These are phyloP conservation scores for Amphibalanus amphitrite DNA, from an alignment of 1,140 invertebrate species.

Conservation along the genomic window DNA sequence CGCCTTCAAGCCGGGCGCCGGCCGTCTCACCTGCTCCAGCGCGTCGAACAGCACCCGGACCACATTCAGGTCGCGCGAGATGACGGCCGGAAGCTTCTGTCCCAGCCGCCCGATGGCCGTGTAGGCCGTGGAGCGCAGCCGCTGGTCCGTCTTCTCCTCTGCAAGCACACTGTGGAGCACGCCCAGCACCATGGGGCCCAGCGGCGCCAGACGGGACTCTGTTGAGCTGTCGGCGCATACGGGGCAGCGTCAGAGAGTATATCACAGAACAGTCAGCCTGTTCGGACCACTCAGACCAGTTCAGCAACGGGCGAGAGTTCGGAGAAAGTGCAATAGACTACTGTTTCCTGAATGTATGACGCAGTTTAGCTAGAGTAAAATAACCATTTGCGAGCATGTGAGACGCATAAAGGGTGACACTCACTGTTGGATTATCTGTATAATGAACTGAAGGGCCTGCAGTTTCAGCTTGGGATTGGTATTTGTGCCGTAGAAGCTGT, in stretches of 20 bases:
- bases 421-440: constrained; percentile 58
- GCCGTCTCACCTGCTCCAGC: constrained; percentile 34
- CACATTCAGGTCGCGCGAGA: constrained; percentile 45
- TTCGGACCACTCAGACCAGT: no score
- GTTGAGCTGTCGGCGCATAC: background rate
- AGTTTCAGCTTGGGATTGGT: constrained; percentile 64
- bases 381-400: no score
- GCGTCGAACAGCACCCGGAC: constrained; percentile 46
- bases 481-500: constrained; percentile 63
- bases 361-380: no score
- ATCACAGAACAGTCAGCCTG: no score
- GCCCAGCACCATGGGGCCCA: constrained; percentile 18
- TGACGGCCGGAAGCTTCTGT: constrained; percentile 43
- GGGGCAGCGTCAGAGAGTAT: background rate
- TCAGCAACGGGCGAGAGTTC: no score
- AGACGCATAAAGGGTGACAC: no score
- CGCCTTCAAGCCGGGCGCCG: no score
- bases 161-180: constrained; percentile 19
- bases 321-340: no score
- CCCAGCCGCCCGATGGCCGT: constrained; percentile 53
- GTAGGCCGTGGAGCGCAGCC: constrained; percentile 51
- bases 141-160: constrained; percentile 25
- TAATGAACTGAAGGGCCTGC: constrained; percentile 59
- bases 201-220: constrained; percentile 14
- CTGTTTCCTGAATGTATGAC: no score